These are phyloP conservation scores for Batillaria attramentaria DNA, from an alignment of 1,140 invertebrate species.

Conservation along the genomic window DNA sequence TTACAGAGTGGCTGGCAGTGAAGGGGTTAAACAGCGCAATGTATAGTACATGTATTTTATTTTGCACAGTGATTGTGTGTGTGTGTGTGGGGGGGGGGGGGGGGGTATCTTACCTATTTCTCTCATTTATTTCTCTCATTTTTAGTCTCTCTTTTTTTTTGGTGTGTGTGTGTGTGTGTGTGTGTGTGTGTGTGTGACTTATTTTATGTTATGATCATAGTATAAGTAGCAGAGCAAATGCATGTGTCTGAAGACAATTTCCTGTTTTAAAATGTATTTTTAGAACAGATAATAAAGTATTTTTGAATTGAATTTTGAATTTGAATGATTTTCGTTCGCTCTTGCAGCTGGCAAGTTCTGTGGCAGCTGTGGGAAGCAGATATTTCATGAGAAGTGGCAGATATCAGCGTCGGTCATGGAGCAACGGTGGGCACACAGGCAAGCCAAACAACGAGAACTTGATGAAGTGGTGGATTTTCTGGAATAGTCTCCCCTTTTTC, in stretches of 20 bases:
- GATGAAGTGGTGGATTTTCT: conserved; percentile 81
- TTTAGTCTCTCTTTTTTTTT: too few relatives aligned
- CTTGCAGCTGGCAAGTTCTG: conserved; percentile 78
- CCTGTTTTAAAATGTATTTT: too few relatives aligned
- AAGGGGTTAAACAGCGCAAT: too few relatives aligned
- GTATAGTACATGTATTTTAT: too few relatives aligned
- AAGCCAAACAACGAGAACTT: conserved; percentile 82
- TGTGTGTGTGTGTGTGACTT: too few relatives aligned
- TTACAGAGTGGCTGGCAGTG: too few relatives aligned
- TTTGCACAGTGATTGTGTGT: neutral
- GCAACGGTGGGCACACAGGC: conserved; percentile 84
- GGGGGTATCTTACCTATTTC: neutral
- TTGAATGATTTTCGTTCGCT: conserved; percentile 27
- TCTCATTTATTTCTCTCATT: conserved; percentile 6
- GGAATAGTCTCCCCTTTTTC: conserved; percentile 46
- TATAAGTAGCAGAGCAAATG: too few relatives aligned
- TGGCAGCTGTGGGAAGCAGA: conserved; percentile 77
- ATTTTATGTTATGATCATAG: too few relatives aligned
- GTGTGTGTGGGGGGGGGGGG: conserved; percentile 10
- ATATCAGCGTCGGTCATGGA: conserved; percentile 81
- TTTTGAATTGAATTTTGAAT: too few relatives aligned
- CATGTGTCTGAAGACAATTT: too few relatives aligned
- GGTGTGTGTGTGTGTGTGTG: too few relatives aligned
- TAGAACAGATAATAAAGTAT: too few relatives aligned
- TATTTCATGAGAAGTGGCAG: conserved; percentile 85